Percentiles rank a stretch among this genome's conserved stretches.
Conservation (phyloP, 1,140 invertebrate species). For the Mizuhopecten yessoensis region DNA sequence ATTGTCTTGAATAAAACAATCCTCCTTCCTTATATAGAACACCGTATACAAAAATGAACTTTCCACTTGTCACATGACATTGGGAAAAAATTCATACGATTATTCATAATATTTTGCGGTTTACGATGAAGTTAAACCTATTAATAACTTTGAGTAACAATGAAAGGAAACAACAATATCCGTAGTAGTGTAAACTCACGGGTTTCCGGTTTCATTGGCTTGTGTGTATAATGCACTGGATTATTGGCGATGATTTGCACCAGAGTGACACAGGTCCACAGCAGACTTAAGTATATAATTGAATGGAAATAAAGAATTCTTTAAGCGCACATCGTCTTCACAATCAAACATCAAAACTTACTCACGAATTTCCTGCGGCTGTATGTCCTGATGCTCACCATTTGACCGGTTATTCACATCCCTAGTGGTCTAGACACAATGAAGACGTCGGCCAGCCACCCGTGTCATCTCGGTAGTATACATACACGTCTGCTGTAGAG, state of each 20-base stretch:
- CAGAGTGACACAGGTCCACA: no score
- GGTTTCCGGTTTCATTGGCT: neutral
- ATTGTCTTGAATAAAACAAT: no score
- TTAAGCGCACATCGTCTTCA: neutral
- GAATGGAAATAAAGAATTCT: neutral
- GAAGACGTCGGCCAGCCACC: neutral
- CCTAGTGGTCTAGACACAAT: neutral
- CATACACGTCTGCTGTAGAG: neutral
- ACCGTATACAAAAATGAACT: no score
- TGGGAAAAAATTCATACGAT: no score
- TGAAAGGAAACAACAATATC: neutral
- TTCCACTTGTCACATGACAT: no score
- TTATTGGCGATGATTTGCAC: no score
- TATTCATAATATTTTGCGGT: no score
- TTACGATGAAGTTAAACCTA: no score
- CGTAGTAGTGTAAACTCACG: neutral
- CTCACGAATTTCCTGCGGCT: neutral
- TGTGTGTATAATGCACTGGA: neutral
- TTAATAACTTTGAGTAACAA: neutral
- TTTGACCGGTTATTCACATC: constrained; percentile 7
- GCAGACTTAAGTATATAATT: neutral
- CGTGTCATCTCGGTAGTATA: neutral
- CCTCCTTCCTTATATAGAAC: no score
- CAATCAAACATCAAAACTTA: neutral
- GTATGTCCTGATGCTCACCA: neutral